phyloP scores from a whole-genome alignment of 2,888 invertebrate species.

The Caenorhabditis becei region DNA sequence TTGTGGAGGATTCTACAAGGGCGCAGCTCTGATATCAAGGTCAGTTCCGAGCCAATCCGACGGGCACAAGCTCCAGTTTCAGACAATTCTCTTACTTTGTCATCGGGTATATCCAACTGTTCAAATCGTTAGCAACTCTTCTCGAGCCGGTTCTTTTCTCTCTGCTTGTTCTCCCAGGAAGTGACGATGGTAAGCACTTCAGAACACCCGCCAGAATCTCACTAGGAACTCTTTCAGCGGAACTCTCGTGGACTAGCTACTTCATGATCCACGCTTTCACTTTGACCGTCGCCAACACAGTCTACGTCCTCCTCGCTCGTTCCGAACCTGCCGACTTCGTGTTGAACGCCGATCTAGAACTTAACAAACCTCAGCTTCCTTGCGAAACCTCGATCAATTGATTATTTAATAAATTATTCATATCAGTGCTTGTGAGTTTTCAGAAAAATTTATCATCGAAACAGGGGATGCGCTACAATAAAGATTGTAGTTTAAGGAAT shows the following conservation, averaged over 20 bases:
- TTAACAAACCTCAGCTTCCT: conserved; percentile 54
- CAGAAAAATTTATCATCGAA: conserved; percentile 45
- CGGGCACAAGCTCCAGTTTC: neutral
- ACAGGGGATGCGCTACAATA: conserved; percentile 48
- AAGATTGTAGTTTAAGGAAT: conserved; percentile 31
- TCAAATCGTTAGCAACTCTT: conserved; percentile 67
- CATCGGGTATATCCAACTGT: conserved; percentile 68
- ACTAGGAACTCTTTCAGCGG: conserved; percentile 29
- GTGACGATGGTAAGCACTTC: conserved; percentile 30
- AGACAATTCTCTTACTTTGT: conserved; percentile 67
- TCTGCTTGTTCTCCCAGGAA: conserved; percentile 50
- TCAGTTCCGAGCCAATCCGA: neutral
- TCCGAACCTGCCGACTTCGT: conserved; percentile 62
- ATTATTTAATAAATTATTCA: conserved; percentile 65
- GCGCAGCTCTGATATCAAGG: conserved; percentile 67
- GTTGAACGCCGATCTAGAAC: conserved; percentile 50
- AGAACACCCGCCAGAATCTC: neutral
- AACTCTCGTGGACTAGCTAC: conserved; percentile 56
- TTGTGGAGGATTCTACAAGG: conserved; percentile 68
- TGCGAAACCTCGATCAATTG: conserved; percentile 53
- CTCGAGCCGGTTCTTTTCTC: conserved; percentile 65
- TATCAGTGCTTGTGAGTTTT: conserved; percentile 35
- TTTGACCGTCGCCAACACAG: conserved; percentile 52
- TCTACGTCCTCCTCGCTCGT: conserved; percentile 51
- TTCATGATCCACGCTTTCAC: conserved; percentile 56